Percentiles rank a stretch among this genome's conserved stretches.
Evolutionary conservation across 2,888 invertebrate species (phyloP).

Genomic region (Catocala sponsa): DNA sequence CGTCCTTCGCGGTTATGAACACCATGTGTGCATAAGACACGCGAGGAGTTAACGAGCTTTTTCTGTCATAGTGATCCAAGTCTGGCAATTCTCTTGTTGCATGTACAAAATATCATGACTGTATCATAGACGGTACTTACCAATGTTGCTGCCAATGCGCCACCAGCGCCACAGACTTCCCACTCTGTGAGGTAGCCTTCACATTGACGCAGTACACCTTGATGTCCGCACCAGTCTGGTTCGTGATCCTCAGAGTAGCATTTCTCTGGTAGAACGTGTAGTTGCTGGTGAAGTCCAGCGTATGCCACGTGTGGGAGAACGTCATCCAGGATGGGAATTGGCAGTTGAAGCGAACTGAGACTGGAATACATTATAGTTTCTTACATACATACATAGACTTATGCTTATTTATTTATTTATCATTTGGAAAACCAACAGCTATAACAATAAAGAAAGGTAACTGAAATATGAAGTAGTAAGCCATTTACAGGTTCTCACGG

Average conservation of each 20-base stretch:
- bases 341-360: conserved; percentile 92
- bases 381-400: background rate
- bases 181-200: conserved; percentile 86
- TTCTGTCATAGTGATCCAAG: too few species aligned
- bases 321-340: conserved; percentile 96
- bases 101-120: too few species aligned
- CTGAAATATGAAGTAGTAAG: too few species aligned
- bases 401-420: too few species aligned
- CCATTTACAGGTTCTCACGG: too few species aligned
- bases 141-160: conserved; percentile 87
- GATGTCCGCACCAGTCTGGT: conserved; percentile 89
- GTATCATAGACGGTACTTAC: conserved; percentile 57
- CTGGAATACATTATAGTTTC: conserved; percentile 73
- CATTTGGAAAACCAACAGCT: too few species aligned
- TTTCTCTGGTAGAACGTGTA: conserved; percentile 95
- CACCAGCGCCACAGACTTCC: conserved; percentile 85
- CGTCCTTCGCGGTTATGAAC: too few species aligned
- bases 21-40: too few species aligned
- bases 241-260: conserved; percentile 91
- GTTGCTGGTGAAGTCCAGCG: conserved; percentile 94
- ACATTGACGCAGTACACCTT: conserved; percentile 90
- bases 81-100: too few species aligned
- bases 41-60: too few species aligned
- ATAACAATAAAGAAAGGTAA: too few species aligned
- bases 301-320: conserved; percentile 95